These are phyloP conservation scores for Mycalesis mineus DNA, from an alignment of 2,888 invertebrate species.

Conservation along the genomic window DNA sequence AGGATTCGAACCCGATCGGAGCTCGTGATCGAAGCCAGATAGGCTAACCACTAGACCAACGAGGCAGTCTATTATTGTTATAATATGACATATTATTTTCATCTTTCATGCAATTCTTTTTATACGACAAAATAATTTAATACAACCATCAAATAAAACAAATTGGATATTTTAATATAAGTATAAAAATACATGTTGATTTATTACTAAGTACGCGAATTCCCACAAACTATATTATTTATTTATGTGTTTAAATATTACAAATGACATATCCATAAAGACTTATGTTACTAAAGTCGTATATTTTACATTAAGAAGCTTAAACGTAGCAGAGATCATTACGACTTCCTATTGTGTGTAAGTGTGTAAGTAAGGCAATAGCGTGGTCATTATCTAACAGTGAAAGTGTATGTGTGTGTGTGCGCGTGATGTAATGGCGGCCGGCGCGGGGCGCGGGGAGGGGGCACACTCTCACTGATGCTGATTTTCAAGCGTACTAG, in stretches of 20 bases:
- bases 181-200: slow-evolving; percentile 2
- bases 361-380: slow-evolving; percentile 74
- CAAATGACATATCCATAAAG: neutral
- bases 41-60: too few relatives aligned
- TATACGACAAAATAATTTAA: neutral
- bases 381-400: slow-evolving; percentile 72
- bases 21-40: too few relatives aligned
- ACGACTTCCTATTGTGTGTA: slow-evolving; percentile 67
- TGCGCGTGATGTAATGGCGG: slow-evolving; percentile 66
- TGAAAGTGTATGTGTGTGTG: slow-evolving; percentile 68
- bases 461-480: slow-evolving; percentile 64
- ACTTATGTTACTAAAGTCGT: neutral
- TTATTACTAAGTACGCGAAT: slow-evolving; percentile 1
- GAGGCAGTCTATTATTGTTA: too few relatives aligned
- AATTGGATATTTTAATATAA: neutral
- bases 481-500: slow-evolving; percentile 62
- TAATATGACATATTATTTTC: too few relatives aligned
- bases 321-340: slow-evolving; percentile 31
- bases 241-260: neutral
- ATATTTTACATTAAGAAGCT: slow-evolving; percentile 2
- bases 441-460: slow-evolving; percentile 39
- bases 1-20: too few relatives aligned
- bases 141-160: neutral
- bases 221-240: neutral
- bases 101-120: too few relatives aligned